Base-by-base conservation (phyloP, 2,888 invertebrate species). In the Pollenia angustigena region DNA sequence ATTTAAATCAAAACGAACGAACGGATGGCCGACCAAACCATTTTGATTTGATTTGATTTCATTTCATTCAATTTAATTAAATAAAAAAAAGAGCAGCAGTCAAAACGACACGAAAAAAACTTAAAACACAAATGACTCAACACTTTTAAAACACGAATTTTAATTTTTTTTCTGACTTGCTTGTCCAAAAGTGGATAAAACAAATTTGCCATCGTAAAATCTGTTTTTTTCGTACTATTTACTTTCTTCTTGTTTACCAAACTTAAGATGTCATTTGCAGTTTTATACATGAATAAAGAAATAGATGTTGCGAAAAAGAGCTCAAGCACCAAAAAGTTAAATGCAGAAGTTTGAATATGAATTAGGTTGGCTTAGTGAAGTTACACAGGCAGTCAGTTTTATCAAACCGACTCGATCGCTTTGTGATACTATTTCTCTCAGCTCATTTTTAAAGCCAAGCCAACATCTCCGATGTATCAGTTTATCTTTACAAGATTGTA, bases 41-140 rank as follows among this genome's bases (percentile, higher is more conserved):
- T 68, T 79, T 50, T 79, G 42, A 72, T 84, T 50, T 79, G 42
- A 72, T 84, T 74, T 79, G 60, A 85, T 80, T 85, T 68, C 75
- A 58, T 83, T 84, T 78, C 50, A 84, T 84, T 87, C 60, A 83
- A 84, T 84, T 84, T 68, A 87, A 81, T 66, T 74, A 74, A 69
- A 74, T 69, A 48, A 74, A 62, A 64, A 44, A 16, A 72, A 54
- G 23, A 69, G 32, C 64, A 60, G 10, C 18, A 74, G 23, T 23
- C 50, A 62, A 50, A 32, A 32, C 32, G 32, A 16, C 4, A 6
- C n/a, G n/a, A n/a, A 46, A n/a, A 48, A 32, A 78, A 40, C 18
- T 16, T 60, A 44, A 16, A 72, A 48, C 44, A 64, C 64, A 64
- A 74, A 86, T 82, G 84, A 85, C 46, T 85, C 79, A 60, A 85